phyloP scores from a whole-genome alignment of 2,113 vertebrate genomes.

The Stegostoma tigrinum region DNA sequence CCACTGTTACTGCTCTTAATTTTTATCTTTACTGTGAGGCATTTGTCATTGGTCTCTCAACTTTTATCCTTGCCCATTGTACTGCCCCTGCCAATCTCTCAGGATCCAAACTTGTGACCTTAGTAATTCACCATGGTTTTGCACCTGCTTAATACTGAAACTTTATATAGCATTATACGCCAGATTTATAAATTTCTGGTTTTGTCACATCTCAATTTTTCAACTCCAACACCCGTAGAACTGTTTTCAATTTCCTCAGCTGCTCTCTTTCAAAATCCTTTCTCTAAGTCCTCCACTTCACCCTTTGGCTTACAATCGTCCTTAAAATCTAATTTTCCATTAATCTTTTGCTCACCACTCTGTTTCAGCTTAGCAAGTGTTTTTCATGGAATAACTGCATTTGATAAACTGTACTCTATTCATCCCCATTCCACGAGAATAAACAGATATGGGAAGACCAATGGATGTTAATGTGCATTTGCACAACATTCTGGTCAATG shows the following conservation, averaged over 20 bases:
- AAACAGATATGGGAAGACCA: background rate
- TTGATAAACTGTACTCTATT: background rate
- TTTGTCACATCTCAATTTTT: background rate
- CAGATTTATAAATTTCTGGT: background rate
- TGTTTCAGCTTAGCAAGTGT: background rate
- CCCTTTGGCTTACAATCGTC: background rate
- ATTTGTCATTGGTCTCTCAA: background rate
- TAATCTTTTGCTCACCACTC: background rate
- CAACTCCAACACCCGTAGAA: background rate
- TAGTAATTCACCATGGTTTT: background rate
- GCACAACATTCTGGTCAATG: background rate
- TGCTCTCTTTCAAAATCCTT: background rate
- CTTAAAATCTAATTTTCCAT: background rate
- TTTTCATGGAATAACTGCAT: background rate
- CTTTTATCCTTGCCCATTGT: background rate
- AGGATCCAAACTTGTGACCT: background rate
- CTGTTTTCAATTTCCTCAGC: background rate
- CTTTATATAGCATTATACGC: background rate
- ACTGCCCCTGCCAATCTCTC: background rate
- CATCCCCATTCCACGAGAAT: background rate
- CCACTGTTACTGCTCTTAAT: background rate
- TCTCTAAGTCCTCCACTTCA: background rate
- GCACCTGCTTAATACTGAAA: background rate
- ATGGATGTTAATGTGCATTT: background rate
- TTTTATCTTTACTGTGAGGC: background rate